A percentile compares a stretch with the other conserved stretches of the same genome.
Evolutionary conservation across 2,113 vertebrate species (phyloP).

Genomic region (Sterna hirundo): DNA sequence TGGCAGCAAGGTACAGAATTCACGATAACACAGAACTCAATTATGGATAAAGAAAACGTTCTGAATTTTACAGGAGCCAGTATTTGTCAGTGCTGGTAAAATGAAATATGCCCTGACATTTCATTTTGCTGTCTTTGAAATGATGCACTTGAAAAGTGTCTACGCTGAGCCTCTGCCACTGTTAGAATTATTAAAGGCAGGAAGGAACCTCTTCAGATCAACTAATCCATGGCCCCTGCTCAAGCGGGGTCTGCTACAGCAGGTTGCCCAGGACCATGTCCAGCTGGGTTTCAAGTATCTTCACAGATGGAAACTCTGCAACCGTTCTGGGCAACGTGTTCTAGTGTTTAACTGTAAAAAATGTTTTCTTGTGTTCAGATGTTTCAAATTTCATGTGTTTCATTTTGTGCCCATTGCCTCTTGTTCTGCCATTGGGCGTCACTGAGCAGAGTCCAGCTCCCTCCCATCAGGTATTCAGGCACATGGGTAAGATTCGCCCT

Average conservation of each 20-base stretch:
- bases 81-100: not conserved
- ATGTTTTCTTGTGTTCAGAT: not conserved
- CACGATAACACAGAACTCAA: not conserved
- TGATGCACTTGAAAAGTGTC: not conserved
- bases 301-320: not conserved
- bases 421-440: not conserved
- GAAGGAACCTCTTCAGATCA: not conserved
- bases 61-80: not conserved
- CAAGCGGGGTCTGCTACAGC: not conserved
- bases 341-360: not conserved
- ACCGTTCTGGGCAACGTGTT: not conserved
- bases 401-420: not conserved
- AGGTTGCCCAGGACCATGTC: not conserved
- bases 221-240: not conserved
- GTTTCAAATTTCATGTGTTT: not conserved
- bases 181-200: not conserved
- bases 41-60: not conserved
- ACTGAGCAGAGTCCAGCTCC: rapidly evolving
- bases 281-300: not conserved
- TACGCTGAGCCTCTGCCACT: not conserved
- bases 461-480: not conserved
- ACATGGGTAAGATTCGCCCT: not conserved
- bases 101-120: not conserved
- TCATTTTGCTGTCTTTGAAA: not conserved
- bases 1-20: not conserved